A percentile compares a stretch with the other conserved stretches of the same genome.
These are phyloP conservation scores for Brachynemurus nebulosus DNA, from an alignment of 2,888 invertebrate genomes.

Conservation along the genomic window DNA sequence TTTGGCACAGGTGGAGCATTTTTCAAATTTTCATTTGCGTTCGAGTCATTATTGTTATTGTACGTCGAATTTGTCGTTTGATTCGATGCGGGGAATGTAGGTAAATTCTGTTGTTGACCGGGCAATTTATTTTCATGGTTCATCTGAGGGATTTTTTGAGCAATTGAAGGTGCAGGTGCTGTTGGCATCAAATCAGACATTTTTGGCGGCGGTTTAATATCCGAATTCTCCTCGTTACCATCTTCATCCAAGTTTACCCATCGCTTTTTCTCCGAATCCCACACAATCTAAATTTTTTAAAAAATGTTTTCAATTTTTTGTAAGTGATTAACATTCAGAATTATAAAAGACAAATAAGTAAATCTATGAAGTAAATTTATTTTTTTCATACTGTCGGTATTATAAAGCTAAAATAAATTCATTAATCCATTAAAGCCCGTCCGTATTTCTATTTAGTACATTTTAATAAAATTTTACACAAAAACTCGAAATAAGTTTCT, in stretches of 20 bases:
- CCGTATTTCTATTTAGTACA: too few relatives aligned
- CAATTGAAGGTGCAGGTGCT: too few relatives aligned
- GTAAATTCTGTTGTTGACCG: neutral
- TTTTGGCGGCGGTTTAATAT: conserved; percentile 55
- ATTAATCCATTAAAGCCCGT: too few relatives aligned
- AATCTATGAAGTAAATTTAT: too few relatives aligned
- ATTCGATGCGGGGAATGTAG: conserved; percentile 10
- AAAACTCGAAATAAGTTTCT: too few relatives aligned
- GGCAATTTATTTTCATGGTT: conserved; percentile 7
- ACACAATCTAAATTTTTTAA: conserved; percentile 92
- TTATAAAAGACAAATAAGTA: too few relatives aligned
- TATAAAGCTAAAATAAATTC: too few relatives aligned
- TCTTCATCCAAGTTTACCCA: conserved; percentile 77
- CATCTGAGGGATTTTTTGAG: neutral
- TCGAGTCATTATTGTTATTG: conserved; percentile 14
- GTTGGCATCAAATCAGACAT: conserved; percentile 42
- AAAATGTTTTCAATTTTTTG: too few relatives aligned
- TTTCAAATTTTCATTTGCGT: too few relatives aligned
- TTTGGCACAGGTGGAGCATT: conserved; percentile 29
- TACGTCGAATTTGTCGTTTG: conserved; percentile 4
- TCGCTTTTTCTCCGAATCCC: conserved; percentile 75
- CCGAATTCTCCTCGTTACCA: conserved; percentile 37
- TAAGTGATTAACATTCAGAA: too few relatives aligned
- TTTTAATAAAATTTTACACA: too few relatives aligned
- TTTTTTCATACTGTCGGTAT: too few relatives aligned